A percentile compares a stretch with the other conserved stretches of the same genome.
phyloP scores from a whole-genome alignment of 2,888 invertebrate species.

The Anoncus sp. region DNA sequence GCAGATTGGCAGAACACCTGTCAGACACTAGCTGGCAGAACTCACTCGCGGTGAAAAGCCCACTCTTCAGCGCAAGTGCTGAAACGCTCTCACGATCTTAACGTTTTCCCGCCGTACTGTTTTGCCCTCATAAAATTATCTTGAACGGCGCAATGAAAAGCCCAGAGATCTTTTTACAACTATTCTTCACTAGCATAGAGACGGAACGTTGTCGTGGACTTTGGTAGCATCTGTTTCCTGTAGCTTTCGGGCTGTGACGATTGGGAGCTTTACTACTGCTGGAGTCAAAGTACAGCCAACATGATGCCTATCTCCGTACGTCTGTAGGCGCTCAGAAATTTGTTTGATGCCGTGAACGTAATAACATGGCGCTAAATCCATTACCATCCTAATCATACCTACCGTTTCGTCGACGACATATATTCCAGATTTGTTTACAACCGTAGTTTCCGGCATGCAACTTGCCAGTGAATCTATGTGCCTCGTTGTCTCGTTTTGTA shows the following conservation, averaged over 20 bases:
- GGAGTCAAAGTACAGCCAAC: slow-evolving; percentile 1
- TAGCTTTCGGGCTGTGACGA: not conserved
- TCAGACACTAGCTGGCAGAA: no score
- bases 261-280: slow-evolving; percentile 1
- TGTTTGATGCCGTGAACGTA: slow-evolving; percentile 8
- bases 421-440: slow-evolving; percentile 15
- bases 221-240: not conserved
- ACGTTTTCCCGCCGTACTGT: slow-evolving; percentile 5
- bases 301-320: not conserved
- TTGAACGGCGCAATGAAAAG: not conserved
- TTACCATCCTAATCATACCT: slow-evolving; percentile 11
- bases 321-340: not conserved
- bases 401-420: not conserved
- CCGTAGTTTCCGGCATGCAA: slow-evolving; percentile 22
- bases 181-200: slow-evolving; percentile 2
- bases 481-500: not conserved
- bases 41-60: no score
- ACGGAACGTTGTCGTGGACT: no score
- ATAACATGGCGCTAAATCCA: slow-evolving; percentile 21
- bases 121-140: not conserved
- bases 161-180: not conserved
- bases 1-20: slow-evolving; percentile 17
- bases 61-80: slow-evolving; percentile 13
- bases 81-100: slow-evolving; percentile 36
- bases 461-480: slow-evolving; percentile 13